These are phyloP conservation scores for Umimayanthus kanabou DNA, from an alignment of 92 coral and sea anemone genomes.

Conservation along the genomic window DNA sequence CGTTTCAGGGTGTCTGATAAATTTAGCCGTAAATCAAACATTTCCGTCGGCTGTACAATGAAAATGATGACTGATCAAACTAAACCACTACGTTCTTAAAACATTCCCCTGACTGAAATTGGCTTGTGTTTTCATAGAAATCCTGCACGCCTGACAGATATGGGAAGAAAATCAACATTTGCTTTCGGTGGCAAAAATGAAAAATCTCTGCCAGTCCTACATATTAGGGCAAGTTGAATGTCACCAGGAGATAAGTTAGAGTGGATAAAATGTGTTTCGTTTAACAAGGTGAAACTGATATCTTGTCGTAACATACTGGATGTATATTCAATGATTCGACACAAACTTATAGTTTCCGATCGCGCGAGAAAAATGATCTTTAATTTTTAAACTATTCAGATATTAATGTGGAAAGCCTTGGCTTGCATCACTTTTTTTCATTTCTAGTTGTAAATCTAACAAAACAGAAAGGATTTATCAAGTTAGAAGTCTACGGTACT, in stretches of 20 bases:
- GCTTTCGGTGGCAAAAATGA: neutral
- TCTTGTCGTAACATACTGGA: neutral
- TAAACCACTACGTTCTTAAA: neutral
- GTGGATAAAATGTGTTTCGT: neutral
- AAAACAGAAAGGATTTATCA: neutral
- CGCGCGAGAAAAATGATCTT: neutral
- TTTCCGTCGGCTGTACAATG: neutral
- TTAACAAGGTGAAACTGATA: neutral
- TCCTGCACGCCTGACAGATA: neutral
- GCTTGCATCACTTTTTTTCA: neutral
- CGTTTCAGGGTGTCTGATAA: neutral
- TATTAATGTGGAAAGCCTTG: neutral
- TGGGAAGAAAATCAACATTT: neutral
- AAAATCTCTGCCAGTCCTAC: neutral
- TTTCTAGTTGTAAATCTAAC: neutral
- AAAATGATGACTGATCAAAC: slow-evolving; percentile 6
- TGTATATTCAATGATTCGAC: neutral
- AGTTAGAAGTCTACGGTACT: neutral
- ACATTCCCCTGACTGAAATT: neutral
- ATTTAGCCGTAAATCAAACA: neutral
- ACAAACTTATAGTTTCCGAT: neutral
- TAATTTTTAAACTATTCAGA: neutral
- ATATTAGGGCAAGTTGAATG: neutral
- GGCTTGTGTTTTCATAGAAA: neutral
- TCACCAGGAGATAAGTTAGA: neutral